A percentile compares a stretch with the other conserved stretches of the same genome.
Evolutionary conservation across 2,888 invertebrate species (phyloP).

Genomic region (Lottia gigantea): DNA sequence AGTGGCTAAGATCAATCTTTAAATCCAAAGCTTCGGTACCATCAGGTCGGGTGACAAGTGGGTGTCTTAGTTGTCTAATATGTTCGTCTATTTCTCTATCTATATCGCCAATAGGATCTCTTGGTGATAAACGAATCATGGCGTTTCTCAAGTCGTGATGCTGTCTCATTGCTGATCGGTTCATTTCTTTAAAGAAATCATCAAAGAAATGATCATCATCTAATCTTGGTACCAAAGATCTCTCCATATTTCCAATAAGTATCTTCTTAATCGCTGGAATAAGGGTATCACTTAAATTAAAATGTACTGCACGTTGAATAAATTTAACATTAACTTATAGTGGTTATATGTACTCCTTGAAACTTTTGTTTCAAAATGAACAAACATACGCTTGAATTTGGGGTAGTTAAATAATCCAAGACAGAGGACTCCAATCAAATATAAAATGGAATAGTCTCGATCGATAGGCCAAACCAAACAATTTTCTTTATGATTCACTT

Average conservation of each 20-base stretch:
- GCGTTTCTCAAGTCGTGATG: constrained; percentile 30
- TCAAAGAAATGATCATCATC: constrained; percentile 24
- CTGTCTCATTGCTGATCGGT: constrained; percentile 20
- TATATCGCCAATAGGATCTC: constrained; percentile 10
- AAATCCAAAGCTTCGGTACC: constrained; percentile 25
- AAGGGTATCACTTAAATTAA: too few relatives aligned
- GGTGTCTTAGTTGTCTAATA: constrained; percentile 21
- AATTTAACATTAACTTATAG: too few relatives aligned
- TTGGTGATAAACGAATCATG: constrained; percentile 23
- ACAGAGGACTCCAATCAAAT: too few relatives aligned
- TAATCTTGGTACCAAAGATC: constrained; percentile 5
- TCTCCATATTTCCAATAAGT: neutral
- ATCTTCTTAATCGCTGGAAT: too few relatives aligned
- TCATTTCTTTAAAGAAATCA: constrained; percentile 25
- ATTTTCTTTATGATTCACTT: too few relatives aligned
- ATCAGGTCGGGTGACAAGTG: constrained; percentile 22
- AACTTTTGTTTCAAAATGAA: too few relatives aligned
- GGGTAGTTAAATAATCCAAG: too few relatives aligned
- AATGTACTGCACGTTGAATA: too few relatives aligned
- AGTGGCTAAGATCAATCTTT: constrained; percentile 90
- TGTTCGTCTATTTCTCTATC: constrained; percentile 14
- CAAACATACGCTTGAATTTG: too few relatives aligned
- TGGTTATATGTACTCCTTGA: too few relatives aligned
- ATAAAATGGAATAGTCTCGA: too few relatives aligned
- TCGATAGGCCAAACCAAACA: too few relatives aligned